A percentile compares a stretch with the other conserved stretches of the same genome.
Evolutionary conservation across 2,888 invertebrate genomes (phyloP).

Genomic region (Thecocarcelia acutangulata): DNA sequence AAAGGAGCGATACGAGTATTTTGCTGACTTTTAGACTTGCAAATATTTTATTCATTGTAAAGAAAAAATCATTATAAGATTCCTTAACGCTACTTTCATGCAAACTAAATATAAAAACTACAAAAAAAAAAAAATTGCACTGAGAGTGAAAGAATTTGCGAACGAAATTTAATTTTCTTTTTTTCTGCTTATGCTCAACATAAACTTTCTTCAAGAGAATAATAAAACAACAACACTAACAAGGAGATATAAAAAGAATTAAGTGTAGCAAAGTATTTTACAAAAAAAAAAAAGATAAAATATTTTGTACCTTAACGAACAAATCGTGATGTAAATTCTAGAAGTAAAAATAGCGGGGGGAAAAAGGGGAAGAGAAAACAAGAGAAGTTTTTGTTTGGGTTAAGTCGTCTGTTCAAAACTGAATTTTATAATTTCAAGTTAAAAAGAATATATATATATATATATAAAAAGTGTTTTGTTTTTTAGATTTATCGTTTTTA

Average conservation of each 20-base stretch:
- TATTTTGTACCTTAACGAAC: conserved; percentile 79
- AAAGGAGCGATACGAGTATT: conserved; percentile 8
- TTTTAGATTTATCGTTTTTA: neutral
- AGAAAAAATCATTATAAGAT: conserved; percentile 15
- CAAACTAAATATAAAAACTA: conserved; percentile 44
- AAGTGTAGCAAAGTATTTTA: conserved; percentile 57
- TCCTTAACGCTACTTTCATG: conserved; percentile 48
- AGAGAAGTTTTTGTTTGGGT: conserved; percentile 58
- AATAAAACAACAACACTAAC: conserved; percentile 37
- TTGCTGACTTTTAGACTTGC: conserved; percentile 24
- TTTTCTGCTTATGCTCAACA: conserved; percentile 16
- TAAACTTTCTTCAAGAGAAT: conserved; percentile 54
- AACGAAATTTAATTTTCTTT: conserved; percentile 16
- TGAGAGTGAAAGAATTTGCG: neutral
- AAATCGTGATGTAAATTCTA: conserved; percentile 81
- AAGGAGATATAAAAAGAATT: conserved; percentile 32
- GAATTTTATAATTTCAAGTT: conserved; percentile 27
- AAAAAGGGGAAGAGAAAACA: conserved; percentile 56
- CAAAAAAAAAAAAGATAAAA: conserved; percentile 45
- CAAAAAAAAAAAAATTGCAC: neutral
- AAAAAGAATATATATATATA: neutral
- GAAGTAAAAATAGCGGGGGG: conserved; percentile 72
- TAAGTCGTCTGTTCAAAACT: conserved; percentile 57
- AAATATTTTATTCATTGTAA: neutral
- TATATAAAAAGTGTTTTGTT: conserved; percentile 8